These are phyloP conservation scores for Lycaena phlaeas DNA, from an alignment of 2,888 invertebrate genomes.

Conservation along the genomic window DNA sequence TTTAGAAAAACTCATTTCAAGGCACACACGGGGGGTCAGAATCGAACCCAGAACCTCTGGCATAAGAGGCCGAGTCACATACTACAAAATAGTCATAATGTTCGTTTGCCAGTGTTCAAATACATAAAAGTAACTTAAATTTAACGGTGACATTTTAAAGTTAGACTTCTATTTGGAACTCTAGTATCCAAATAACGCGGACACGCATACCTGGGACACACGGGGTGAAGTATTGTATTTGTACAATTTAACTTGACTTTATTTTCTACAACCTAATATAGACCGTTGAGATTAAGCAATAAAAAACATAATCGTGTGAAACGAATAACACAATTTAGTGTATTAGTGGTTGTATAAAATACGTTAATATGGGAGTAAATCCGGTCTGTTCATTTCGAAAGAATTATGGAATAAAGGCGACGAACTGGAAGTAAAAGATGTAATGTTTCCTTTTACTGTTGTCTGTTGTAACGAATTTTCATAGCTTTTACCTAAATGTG, in stretches of 20 bases:
- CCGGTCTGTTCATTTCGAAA: conserved; percentile 31
- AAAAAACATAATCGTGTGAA: conserved; percentile 2
- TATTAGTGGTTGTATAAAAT: conserved; percentile 16
- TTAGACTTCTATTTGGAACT: neutral
- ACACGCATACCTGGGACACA: conserved; percentile 27
- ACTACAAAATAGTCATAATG: too few species aligned
- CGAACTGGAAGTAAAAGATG: conserved; percentile 31
- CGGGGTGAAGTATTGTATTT: conserved; percentile 30
- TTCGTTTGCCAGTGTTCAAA: too few species aligned
- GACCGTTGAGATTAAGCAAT: neutral
- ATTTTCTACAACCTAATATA: neutral
- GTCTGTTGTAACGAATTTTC: conserved; percentile 14
- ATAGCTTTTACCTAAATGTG: neutral
- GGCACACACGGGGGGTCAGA: too few species aligned
- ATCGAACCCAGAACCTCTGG: too few species aligned
- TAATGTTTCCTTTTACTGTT: conserved; percentile 27
- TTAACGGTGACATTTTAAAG: too few species aligned
- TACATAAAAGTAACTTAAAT: too few species aligned
- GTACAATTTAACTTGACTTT: neutral
- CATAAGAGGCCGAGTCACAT: too few species aligned
- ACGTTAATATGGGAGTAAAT: conserved; percentile 25
- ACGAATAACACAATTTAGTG: neutral
- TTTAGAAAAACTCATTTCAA: too few species aligned
- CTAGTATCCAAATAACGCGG: conserved; percentile 18
- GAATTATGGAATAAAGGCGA: conserved; percentile 36